Evolutionary conservation across 2,888 invertebrate species (phyloP), one percentile per base, ranked within the genome.

Genomic region (Barypeithes pellucidus): DNA sequence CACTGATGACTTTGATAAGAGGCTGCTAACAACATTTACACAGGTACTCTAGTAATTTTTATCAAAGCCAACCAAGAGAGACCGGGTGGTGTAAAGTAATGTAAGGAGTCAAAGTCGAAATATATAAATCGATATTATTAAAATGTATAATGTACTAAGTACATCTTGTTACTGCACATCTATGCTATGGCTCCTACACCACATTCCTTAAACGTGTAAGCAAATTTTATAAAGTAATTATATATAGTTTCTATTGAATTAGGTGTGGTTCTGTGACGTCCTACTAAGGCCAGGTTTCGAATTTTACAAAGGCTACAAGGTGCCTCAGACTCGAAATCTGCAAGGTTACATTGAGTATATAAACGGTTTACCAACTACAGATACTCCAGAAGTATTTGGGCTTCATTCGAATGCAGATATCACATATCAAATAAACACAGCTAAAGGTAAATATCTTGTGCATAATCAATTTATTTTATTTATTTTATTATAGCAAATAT

Each of bases 381-480:
- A 98, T 85, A 94, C 95, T 0, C 98, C 98, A 0, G 97, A 98
- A 88, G 96, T 97, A 8, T 98, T 98, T 86, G 98, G 98, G n/a
- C 88, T 98, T 63, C 98, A 98, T 85, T 89, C 94, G 7, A 98
- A 98, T 86, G 98, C 98, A 62, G 98, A 98, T 84, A 98, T 98
- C 77, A 98, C 98, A 81, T 98, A 98, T 67, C 97, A 98, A 87
- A 98, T 98, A 76, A 98, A 98, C 84, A 96, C 96, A 54, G 96
- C 97, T 24, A 96, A 96, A 87, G 94, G 92, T 88, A 79, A n/a
- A 41, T 14, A 22, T 8, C n/a, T n/a, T n/a, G n/a, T n/a, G n/a
- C n/a, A n/a, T n/a, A n/a, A n/a, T n/a, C n/a, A n/a, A n/a, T n/a
- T n/a, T n/a, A n/a, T n/a, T n/a, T n/a, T n/a, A n/a, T n/a, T n/a